Conservation (phyloP, 2,888 invertebrate species). For the Lasius platythorax region DNA sequence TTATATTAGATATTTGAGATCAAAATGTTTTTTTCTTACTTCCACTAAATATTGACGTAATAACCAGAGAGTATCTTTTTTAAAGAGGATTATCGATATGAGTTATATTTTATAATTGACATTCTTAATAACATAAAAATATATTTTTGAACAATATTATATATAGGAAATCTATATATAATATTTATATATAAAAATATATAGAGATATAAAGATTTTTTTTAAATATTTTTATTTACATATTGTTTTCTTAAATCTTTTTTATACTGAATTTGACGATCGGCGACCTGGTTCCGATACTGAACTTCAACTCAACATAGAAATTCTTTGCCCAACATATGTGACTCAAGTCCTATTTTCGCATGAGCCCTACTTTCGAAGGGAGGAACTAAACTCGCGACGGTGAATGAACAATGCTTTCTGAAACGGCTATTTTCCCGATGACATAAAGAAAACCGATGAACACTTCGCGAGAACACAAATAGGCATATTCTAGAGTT, state of each 20-base stretch:
- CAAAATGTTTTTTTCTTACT: neutral
- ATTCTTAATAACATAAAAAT: neutral
- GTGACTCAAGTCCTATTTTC: slow-evolving; percentile 5
- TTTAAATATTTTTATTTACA: neutral
- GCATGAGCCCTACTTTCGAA: slow-evolving; percentile 9
- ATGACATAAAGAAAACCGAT: slow-evolving; percentile 42
- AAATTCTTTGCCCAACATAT: neutral
- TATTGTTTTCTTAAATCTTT: neutral
- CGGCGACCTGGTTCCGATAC: neutral
- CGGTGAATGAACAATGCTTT: slow-evolving; percentile 34
- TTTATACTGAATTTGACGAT: neutral
- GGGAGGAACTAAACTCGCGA: slow-evolving; percentile 13
- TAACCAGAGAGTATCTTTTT: neutral
- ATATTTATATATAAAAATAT: neutral
- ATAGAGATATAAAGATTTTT: neutral
- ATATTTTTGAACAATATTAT: neutral
- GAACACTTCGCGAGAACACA: slow-evolving; percentile 16
- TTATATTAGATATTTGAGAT: neutral
- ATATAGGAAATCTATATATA: neutral
- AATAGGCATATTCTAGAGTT: slow-evolving; percentile 39
- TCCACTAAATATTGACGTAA: neutral
- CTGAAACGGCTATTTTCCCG: slow-evolving; percentile 49
- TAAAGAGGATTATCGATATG: neutral
- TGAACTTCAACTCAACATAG: slow-evolving; percentile 12
- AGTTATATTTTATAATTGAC: neutral